These are phyloP conservation scores for Temnothorax longispinosus DNA, from an alignment of 1,140 invertebrate species.

Conservation along the genomic window DNA sequence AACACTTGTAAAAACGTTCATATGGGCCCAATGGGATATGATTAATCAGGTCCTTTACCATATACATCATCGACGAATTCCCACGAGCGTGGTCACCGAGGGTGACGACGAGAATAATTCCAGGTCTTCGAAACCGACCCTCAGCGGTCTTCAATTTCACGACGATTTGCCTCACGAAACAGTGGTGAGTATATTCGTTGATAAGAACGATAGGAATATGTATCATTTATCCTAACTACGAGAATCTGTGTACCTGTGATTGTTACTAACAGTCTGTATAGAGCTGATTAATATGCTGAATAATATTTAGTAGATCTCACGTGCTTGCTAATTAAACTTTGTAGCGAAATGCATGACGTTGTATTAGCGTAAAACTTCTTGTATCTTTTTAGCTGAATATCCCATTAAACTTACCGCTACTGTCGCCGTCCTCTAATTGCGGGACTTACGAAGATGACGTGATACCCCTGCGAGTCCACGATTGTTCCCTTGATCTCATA, in stretches of 20 bases:
- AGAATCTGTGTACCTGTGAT: background rate
- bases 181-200: conserved; percentile 88
- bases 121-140: conserved; percentile 88
- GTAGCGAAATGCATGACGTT: conserved; percentile 12
- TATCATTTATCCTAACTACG: background rate
- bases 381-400: conserved; percentile 90
- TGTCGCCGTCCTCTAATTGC: conserved; percentile 87
- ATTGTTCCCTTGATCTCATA: conserved; percentile 92
- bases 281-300: background rate
- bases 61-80: conserved; percentile 90
- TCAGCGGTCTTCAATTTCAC: conserved; percentile 94
- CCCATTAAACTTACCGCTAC: conserved; percentile 92
- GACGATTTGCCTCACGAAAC: conserved; percentile 94
- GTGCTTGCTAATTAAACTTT: conserved; percentile 1
- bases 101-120: conserved; percentile 87
- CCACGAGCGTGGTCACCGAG: conserved; percentile 88
- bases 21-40: conserved; percentile 94
- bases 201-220: background rate
- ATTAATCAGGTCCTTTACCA: conserved; percentile 92
- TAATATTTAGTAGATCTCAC: conserved; percentile 9
- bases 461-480: conserved; percentile 91
- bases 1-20: conserved; percentile 90
- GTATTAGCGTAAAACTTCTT: conserved; percentile 22
- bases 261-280: background rate
- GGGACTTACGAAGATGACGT: conserved; percentile 92